phyloP scores from a whole-genome alignment of 2,888 invertebrate species.

The Anoncus sp. region DNA sequence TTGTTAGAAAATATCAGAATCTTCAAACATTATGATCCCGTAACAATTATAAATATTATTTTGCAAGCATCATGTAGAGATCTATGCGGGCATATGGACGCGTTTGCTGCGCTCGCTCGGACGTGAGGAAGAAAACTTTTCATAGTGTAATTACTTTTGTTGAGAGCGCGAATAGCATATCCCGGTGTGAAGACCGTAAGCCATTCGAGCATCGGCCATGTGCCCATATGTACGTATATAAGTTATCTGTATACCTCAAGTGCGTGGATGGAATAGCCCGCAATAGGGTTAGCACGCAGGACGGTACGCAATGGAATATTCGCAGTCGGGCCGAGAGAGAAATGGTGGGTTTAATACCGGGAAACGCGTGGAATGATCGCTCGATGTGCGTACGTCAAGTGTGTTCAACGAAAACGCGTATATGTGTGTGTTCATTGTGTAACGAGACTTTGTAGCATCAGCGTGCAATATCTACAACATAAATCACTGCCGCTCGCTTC shows the following conservation, averaged over 20 bases:
- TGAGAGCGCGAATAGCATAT: slow-evolving; percentile 50
- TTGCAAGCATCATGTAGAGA: too few relatives aligned
- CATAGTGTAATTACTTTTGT: slow-evolving; percentile 77
- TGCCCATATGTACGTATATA: background rate
- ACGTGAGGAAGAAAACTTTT: slow-evolving; percentile 60
- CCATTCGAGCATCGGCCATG: slow-evolving; percentile 47
- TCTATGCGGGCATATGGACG: background rate
- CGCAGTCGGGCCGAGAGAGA: slow-evolving; percentile 64
- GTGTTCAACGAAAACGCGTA: slow-evolving; percentile 22
- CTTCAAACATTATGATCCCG: too few relatives aligned
- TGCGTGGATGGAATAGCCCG: slow-evolving; percentile 50
- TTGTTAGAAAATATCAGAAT: too few relatives aligned
- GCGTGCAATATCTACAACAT: slow-evolving; percentile 54
- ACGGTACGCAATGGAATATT: slow-evolving; percentile 74
- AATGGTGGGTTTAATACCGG: slow-evolving; percentile 51
- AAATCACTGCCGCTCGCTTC: slow-evolving; percentile 59
- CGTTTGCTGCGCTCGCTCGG: slow-evolving; percentile 35
- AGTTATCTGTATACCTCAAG: slow-evolving; percentile 5
- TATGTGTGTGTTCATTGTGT: slow-evolving; percentile 54
- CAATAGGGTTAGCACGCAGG: slow-evolving; percentile 43
- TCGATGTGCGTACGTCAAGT: slow-evolving; percentile 16
- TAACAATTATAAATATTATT: too few relatives aligned
- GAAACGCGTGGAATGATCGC: slow-evolving; percentile 49
- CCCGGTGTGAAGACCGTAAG: slow-evolving; percentile 37
- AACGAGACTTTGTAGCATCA: slow-evolving; percentile 52